Percentiles rank a stretch among this genome's conserved stretches.
Evolutionary conservation across 2,113 vertebrate genomes (phyloP).

Genomic region (Chionomys nivalis): DNA sequence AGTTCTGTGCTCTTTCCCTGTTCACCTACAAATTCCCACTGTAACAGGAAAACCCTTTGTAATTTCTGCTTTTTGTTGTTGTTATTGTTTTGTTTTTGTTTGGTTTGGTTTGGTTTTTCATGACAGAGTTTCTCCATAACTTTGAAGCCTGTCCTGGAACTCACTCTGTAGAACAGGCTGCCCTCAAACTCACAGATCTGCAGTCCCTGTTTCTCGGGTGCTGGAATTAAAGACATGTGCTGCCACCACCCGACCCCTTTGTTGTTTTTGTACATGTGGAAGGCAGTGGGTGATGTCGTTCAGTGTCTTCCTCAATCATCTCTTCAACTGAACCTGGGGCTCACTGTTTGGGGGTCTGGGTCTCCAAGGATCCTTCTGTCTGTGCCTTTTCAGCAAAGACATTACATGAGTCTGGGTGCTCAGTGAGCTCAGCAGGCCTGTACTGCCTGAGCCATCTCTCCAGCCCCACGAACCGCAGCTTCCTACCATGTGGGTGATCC

Average conservation of each 20-base stretch:
- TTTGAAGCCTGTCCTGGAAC: too few species aligned
- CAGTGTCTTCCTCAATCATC: background rate
- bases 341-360: background rate
- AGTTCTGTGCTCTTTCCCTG: background rate
- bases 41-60: background rate
- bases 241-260: background rate
- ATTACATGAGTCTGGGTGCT: background rate
- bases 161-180: too few species aligned
- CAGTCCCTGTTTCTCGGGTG: too few species aligned
- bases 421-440: too few species aligned
- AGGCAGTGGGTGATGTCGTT: background rate
- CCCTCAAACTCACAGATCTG: too few species aligned
- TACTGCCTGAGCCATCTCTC: background rate
- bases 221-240: too few species aligned
- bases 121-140: too few species aligned
- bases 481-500: background rate
- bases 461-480: background rate
- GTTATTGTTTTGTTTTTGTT: too few species aligned
- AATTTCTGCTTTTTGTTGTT: background rate
- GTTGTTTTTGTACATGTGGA: background rate
- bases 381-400: background rate
- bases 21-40: background rate
- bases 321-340: background rate
- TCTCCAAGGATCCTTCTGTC: background rate
- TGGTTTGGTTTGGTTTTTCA: too few species aligned